phyloP scores from a whole-genome alignment of 2,113 vertebrate species.

The Xyliphius kryptos region DNA sequence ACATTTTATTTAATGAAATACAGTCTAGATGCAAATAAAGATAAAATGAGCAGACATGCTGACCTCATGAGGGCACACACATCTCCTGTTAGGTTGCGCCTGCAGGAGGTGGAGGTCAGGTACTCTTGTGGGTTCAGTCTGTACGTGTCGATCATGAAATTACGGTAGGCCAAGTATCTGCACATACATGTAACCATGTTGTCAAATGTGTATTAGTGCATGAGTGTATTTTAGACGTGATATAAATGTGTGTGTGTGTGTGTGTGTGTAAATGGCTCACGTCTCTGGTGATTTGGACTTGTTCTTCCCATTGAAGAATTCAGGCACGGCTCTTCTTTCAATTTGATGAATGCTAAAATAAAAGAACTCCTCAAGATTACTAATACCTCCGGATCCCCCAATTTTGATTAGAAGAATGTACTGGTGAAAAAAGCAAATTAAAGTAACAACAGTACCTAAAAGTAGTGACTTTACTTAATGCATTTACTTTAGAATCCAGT shows the following conservation, averaged over 20 bases:
- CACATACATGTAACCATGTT: background rate
- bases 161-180: conserved; percentile 94
- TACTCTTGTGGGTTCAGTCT: conserved; percentile 95
- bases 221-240: background rate
- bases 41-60: conserved; percentile 10
- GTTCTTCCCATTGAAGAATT: conserved; percentile 96
- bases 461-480: too few relatives aligned
- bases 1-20: too few relatives aligned
- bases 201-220: conserved; percentile 1
- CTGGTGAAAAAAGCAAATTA: too few relatives aligned
- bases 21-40: too few relatives aligned
- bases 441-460: too few relatives aligned
- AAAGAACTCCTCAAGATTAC: background rate
- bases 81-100: conserved; percentile 90
- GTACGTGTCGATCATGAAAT: conserved; percentile 98
- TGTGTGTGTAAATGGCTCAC: conserved; percentile 63
- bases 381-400: background rate
- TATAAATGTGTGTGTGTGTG: conserved; percentile 2
- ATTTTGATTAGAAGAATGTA: too few relatives aligned
- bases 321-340: conserved; percentile 86
- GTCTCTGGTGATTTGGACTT: conserved; percentile 97
- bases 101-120: conserved; percentile 87
- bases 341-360: conserved; percentile 84
- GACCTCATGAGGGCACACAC: conserved; percentile 96
- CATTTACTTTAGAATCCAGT: too few relatives aligned